These are phyloP conservation scores for Drosophila carrolli DNA, from an alignment of 1,140 invertebrate species.

Conservation along the genomic window DNA sequence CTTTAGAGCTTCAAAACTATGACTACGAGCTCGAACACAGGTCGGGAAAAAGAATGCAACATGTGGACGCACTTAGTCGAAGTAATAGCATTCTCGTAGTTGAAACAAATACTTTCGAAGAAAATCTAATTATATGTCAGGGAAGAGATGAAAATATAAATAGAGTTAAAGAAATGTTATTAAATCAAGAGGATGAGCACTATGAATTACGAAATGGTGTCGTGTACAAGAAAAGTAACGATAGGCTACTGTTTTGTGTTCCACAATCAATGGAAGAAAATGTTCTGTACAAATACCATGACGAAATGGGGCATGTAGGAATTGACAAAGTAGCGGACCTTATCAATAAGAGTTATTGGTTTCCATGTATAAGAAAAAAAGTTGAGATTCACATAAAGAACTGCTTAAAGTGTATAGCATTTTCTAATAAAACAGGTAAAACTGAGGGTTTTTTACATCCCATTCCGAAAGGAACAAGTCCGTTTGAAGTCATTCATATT, in stretches of 20 bases:
- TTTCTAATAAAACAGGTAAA: not conserved
- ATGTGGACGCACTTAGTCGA: not conserved
- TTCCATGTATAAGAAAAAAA: not conserved
- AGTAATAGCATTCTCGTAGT: not conserved
- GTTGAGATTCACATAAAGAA: not conserved
- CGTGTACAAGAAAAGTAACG: not conserved
- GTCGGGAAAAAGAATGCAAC: not conserved
- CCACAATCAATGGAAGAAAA: not conserved
- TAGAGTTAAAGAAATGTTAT: not conserved
- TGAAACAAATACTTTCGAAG: not conserved
- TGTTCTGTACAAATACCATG: not conserved
- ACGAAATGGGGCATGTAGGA: not conserved
- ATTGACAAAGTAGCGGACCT: not conserved
- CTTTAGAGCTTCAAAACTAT: not conserved
- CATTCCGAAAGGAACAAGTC: conserved; percentile 1
- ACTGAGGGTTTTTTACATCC: not conserved
- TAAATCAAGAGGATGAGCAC: not conserved
- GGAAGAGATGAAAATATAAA: not conserved
- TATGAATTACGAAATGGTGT: conserved; percentile 1
- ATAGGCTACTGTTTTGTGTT: not conserved
- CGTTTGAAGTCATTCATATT: conserved; percentile 1
- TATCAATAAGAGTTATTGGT: conserved; percentile 2
- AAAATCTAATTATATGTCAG: not conserved
- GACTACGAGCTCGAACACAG: not conserved
- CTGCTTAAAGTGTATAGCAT: conserved; percentile 2